Conservation (phyloP, 2,888 invertebrate species). For the Eilema sororculum region DNA sequence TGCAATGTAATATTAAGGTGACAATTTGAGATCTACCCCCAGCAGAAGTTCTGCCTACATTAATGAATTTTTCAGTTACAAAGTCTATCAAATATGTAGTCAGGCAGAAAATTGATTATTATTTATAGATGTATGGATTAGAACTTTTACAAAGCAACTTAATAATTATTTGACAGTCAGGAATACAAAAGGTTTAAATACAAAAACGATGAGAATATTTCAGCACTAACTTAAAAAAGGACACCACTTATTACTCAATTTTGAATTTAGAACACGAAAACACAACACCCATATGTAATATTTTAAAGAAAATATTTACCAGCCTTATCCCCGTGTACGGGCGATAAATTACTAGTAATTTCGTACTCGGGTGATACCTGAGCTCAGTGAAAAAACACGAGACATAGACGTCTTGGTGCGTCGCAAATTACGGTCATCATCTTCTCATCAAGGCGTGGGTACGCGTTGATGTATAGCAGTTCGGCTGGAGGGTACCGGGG, state of each 20-base stretch:
- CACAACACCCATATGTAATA: slow-evolving; percentile 54
- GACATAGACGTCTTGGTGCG: slow-evolving; percentile 87
- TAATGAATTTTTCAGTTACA: no score
- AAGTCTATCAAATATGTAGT: no score
- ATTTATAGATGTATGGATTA: no score
- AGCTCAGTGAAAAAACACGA: slow-evolving; percentile 85
- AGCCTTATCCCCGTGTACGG: slow-evolving; percentile 72
- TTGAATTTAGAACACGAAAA: slow-evolving; percentile 35
- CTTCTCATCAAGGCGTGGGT: slow-evolving; percentile 86
- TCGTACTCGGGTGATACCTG: slow-evolving; percentile 86
- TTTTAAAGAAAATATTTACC: slow-evolving; percentile 61
- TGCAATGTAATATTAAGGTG: no score
- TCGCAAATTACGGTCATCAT: slow-evolving; percentile 87
- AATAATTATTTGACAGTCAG: no score
- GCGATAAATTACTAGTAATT: slow-evolving; percentile 86
- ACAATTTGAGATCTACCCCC: no score
- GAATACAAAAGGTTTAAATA: not conserved
- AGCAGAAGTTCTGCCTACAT: no score
- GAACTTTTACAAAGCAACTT: no score
- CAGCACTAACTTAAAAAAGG: not conserved
- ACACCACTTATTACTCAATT: slow-evolving; percentile 24
- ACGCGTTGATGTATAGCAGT: slow-evolving; percentile 83
- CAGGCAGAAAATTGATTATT: no score
- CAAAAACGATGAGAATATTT: not conserved
- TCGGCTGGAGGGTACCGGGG: slow-evolving; percentile 67